These are phyloP conservation scores for Thumatha senex DNA, from an alignment of 2,888 invertebrate species.

Conservation along the genomic window DNA sequence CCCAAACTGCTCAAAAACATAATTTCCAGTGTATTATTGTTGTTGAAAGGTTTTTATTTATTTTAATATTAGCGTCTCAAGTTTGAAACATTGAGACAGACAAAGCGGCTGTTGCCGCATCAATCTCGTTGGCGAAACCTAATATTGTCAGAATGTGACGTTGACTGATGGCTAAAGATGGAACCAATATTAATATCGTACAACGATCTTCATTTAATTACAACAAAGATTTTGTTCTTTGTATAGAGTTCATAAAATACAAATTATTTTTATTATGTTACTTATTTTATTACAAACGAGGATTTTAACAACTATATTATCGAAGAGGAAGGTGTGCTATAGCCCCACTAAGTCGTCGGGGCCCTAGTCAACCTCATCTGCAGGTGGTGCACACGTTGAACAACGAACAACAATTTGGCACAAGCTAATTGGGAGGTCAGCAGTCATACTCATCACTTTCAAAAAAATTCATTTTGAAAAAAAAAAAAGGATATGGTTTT, in stretches of 20 bases:
- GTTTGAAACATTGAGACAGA: constrained; percentile 44
- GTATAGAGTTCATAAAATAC: constrained; percentile 8
- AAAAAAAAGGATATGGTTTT: no score
- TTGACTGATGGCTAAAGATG: constrained; percentile 42
- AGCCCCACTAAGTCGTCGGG: no score
- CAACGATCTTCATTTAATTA: constrained; percentile 38
- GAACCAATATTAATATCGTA: constrained; percentile 42
- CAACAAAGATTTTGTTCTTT: constrained; percentile 25
- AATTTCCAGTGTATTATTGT: rapidly evolving
- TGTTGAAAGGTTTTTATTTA: constrained; percentile 28
- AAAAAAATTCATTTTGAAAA: no score
- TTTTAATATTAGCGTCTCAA: constrained; percentile 43
- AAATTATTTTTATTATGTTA: constrained; percentile 5
- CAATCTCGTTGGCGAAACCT: constrained; percentile 43
- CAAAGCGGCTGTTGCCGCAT: constrained; percentile 44
- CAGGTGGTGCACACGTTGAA: no score
- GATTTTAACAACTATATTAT: no score
- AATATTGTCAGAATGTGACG: constrained; percentile 45
- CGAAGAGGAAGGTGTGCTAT: no score
- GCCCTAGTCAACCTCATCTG: no score
- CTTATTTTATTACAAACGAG: background rate
- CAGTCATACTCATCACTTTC: no score
- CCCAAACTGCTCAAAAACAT: background rate
- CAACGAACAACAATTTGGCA: no score
- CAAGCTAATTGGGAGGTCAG: no score